phyloP scores from a whole-genome alignment of 2,797 vertebrate species.

The Psittacula echo region DNA sequence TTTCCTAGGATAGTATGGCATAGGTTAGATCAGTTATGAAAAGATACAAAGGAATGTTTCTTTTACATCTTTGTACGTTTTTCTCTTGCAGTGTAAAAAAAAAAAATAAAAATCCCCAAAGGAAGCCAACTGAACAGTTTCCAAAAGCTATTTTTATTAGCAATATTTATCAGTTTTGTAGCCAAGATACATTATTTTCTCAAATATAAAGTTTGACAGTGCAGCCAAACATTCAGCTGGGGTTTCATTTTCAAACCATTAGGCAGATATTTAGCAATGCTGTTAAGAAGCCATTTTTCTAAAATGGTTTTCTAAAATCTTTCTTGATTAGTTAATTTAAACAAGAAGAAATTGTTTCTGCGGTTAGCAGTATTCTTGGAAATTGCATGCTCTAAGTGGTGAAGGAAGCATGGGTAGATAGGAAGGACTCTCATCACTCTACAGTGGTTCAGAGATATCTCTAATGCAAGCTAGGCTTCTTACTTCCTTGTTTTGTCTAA shows the following conservation, averaged over 20 bases:
- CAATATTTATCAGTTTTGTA: constrained; percentile 50
- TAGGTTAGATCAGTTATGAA: background rate
- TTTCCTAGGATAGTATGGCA: background rate
- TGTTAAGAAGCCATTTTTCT: constrained; percentile 37
- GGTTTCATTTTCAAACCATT: constrained; percentile 49
- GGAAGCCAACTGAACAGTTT: constrained; percentile 26
- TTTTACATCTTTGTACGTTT: constrained; percentile 3
- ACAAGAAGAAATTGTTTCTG: background rate
- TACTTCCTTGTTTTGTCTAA: background rate
- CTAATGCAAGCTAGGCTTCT: background rate
- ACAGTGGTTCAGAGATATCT: background rate
- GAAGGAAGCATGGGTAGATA: background rate
- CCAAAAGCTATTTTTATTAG: constrained; percentile 59
- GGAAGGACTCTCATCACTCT: background rate
- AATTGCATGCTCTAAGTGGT: background rate
- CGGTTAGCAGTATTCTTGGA: background rate
- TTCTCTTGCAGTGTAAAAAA: constrained; percentile 20
- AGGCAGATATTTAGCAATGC: constrained; percentile 37
- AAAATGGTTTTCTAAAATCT: constrained; percentile 22
- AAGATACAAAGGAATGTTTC: background rate
- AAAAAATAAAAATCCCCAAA: constrained; percentile 19
- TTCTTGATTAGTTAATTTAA: constrained; percentile 8
- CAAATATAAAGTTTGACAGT: constrained; percentile 16
- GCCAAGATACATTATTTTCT: constrained; percentile 53
- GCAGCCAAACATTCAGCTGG: constrained; percentile 38